Conservation (phyloP, 1,140 invertebrate species). For the Goniozus legneri region DNA sequence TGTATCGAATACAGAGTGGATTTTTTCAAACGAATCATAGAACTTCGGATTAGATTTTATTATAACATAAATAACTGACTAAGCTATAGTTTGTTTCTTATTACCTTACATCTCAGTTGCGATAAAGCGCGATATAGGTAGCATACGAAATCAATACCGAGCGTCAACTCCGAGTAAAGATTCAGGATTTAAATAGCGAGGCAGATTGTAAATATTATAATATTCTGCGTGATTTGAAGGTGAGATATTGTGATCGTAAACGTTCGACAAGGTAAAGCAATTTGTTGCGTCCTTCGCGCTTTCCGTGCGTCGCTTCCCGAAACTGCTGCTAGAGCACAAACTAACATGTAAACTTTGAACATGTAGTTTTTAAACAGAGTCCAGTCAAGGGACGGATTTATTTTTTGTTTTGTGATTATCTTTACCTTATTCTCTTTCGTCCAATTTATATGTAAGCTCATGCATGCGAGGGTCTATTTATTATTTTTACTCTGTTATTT, state of each 20-base stretch:
- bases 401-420: conserved; percentile 2
- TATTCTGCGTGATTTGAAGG: neutral
- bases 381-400: neutral
- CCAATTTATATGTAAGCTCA: neutral
- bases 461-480: conserved; percentile 19
- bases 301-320: conserved; percentile 9
- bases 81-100: too few species aligned
- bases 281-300: neutral
- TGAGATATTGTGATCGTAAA: neutral
- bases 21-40: too few species aligned
- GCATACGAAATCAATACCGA: too few species aligned
- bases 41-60: too few species aligned
- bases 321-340: conserved; percentile 36
- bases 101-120: too few species aligned
- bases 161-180: conserved; percentile 22
- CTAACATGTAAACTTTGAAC: conserved; percentile 8
- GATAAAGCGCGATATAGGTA: too few species aligned
- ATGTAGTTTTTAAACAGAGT: neutral
- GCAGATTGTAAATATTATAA: conserved; percentile 10
- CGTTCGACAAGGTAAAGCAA: neutral
- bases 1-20: too few species aligned
- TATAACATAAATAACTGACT: too few species aligned
- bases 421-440: conserved; percentile 4
- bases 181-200: conserved; percentile 27
- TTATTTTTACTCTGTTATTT: conserved; percentile 2